Evolutionary conservation across 1,140 invertebrate genomes (phyloP), one percentile per base, ranked within the genome.

Genomic region (Batillaria attramentaria): DNA sequence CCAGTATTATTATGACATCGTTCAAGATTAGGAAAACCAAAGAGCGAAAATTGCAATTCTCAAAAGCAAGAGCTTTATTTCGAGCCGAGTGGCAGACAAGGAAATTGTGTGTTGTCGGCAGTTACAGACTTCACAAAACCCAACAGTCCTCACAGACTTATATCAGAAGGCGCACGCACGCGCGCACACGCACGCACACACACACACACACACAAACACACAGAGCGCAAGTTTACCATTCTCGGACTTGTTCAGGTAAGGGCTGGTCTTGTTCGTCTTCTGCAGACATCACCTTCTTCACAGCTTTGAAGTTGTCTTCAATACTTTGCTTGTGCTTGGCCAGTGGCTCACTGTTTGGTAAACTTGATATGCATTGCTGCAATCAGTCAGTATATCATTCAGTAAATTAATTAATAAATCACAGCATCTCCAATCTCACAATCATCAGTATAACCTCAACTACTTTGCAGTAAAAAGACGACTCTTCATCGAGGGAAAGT

Each of bases 301-400:
- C 72, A 3, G 76, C 35, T 72, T 81, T 84, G n/a, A 84, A 84
- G 66, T 84, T 81, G 8, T 84, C 80, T 33, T 84, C 82, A 62
- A 84, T 80, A 41, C 78, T 84, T 37, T 81, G 79, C 46, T 79
- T 81, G 68, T 76, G 79, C 3, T 80, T 62, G 69, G 77, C 72
- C 46, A 84, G 65, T 41, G 50, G 46, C 46, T 74, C 5, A 80
- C 46, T 50, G 41, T 78, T 62, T 68, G 81, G 28, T 74, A 50
- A 4, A 75, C 74, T 84, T 81, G 80, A 80, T 78, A 79, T 28
- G 77, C 65, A 62, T 46, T 68, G 65, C 54, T 70, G 68, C 33
- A 43, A n/a, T n/a, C n/a, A n/a, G n/a, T n/a, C n/a, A n/a, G n/a
- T n/a, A n/a, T n/a, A 24, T 50, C 46, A 50, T 50, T 50, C 46